Evolutionary conservation across 2,113 vertebrate genomes (phyloP), one percentile per base, ranked within the genome.

Genomic region (Hiodon alosoides): DNA sequence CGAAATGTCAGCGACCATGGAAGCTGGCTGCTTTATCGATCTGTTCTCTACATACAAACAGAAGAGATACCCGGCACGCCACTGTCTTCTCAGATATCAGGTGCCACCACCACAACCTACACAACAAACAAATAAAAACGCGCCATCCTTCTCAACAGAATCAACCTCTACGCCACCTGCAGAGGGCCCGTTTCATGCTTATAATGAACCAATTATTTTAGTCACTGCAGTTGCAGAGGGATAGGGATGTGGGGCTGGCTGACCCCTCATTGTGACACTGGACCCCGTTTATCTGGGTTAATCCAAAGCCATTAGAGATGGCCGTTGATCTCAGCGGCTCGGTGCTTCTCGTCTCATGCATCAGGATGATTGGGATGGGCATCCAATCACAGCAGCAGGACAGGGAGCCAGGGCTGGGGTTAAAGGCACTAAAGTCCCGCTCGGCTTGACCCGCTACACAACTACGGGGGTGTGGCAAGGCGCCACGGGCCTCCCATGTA

Each of bases 201-300:
- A 65, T 78, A 74, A 69, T 64, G 47, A 74, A 77, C 65, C 73
- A 75, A 67, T 77, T 73, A 76, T 72, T 61, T 58, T 72, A 52
- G 53, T 31, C 46, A 11, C 58, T 50, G 16, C 65, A 9, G 64
- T 53, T 73, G 65, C 57, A 55, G 67, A 74, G 72, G 77, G 52
- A 59, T 53, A 71, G 59, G 61, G 54, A 14, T 48, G 69, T 31
- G 48, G 69, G 11, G 67, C 58, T 47, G 11, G 60, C 52, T 17
- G 11, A 52, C 17, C 17, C 69, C 16, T 70, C 67, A 71, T 50
- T 71, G 60, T 31, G 46, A 76, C 65, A 52, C 69, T 13, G 59
- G 31, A 9, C 17, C 16, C 31, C 57, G 68, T 61, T 76, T 9
- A 64, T 65, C 68, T 16, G 52, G 60, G 69, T 62, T 65, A 71